Conservation (phyloP, 2,113 vertebrate species). For the Myodes glareolus region DNA sequence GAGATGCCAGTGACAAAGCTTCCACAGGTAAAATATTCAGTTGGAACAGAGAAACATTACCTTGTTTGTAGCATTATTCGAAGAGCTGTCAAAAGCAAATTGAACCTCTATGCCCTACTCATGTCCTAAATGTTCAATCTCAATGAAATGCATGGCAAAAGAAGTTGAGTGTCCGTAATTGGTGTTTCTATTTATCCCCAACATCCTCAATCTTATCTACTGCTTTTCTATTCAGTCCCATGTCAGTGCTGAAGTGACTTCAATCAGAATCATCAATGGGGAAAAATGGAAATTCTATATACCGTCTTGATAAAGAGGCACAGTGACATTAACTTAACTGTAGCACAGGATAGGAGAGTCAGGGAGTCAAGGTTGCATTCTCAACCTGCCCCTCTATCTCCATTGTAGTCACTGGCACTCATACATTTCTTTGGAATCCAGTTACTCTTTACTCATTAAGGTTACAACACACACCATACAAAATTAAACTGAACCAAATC, state of each 20-base stretch:
- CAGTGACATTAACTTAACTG: too few species aligned
- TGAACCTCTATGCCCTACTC: background rate
- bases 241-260: background rate
- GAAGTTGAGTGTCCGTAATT: background rate
- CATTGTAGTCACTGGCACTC: background rate
- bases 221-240: background rate
- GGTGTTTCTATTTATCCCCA: background rate
- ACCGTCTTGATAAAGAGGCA: background rate
- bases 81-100: background rate
- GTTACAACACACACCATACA: background rate
- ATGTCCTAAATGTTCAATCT: background rate
- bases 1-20: background rate
- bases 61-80: background rate
- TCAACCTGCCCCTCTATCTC: background rate
- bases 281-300: too few species aligned
- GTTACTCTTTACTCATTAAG: background rate
- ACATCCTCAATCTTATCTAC: fast-evolving
- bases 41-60: background rate
- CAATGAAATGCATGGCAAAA: background rate
- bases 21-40: background rate
- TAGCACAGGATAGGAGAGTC: background rate
- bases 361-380: too few species aligned
- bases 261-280: background rate
- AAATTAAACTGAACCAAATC: background rate
- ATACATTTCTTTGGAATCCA: background rate